Conservation (phyloP, 2,113 vertebrate genomes). For the Lycaon pictus region DNA sequence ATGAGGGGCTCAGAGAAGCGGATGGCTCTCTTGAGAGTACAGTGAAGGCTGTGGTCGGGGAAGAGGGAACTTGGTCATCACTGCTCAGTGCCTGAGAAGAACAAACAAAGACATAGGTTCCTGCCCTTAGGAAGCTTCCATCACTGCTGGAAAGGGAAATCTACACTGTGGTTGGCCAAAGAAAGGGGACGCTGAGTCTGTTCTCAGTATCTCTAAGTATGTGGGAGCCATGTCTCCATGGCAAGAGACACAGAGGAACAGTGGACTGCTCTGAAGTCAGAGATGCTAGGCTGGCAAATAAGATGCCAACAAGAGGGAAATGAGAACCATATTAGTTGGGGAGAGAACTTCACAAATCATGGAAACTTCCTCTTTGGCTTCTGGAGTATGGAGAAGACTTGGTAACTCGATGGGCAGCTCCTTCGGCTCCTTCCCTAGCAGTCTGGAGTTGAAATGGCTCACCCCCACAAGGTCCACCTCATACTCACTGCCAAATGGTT, state of each 20-base stretch:
- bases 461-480: neutral
- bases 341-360: neutral
- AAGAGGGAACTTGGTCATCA: neutral
- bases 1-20: neutral
- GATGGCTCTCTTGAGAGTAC: neutral
- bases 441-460: neutral
- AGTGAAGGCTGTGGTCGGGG: neutral
- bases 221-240: neutral
- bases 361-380: neutral
- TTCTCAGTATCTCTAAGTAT: neutral
- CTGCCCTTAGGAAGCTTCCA: neutral
- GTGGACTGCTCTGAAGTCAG: neutral
- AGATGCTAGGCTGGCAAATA: neutral
- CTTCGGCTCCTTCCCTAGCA: neutral
- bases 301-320: neutral
- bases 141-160: neutral
- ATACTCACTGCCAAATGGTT: neutral
- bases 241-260: neutral
- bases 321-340: neutral
- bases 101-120: neutral
- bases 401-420: neutral
- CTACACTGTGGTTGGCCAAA: neutral
- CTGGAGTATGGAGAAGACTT: neutral
- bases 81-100: neutral
- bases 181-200: rapidly evolving